These are phyloP conservation scores for Clarias laeviceps DNA, from an alignment of 2,797 vertebrate genomes.

Conservation along the genomic window DNA sequence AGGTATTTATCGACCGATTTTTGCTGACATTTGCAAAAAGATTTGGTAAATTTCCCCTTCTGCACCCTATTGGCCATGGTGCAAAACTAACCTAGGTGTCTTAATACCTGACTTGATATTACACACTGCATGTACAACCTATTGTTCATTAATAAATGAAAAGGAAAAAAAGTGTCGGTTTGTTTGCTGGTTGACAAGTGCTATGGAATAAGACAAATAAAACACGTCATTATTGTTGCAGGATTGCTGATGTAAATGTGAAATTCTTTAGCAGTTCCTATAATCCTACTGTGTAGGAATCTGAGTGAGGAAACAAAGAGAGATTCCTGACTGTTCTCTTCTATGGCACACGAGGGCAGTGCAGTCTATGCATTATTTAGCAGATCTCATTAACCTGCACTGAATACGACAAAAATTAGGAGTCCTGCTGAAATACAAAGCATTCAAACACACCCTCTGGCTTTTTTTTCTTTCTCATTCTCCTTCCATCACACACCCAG, in stretches of 20 bases:
- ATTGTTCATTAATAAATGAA: neutral
- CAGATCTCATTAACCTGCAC: conserved; percentile 69
- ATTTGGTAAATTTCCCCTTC: no score
- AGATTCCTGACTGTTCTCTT: conserved; percentile 29
- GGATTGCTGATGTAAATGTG: neutral
- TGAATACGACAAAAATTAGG: conserved; percentile 65
- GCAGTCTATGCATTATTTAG: conserved; percentile 73
- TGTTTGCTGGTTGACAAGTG: neutral
- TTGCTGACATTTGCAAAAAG: no score
- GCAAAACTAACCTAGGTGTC: no score
- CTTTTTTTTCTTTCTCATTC: neutral
- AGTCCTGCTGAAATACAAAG: conserved; percentile 56
- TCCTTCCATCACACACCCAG: conserved; percentile 10
- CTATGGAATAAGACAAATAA: neutral
- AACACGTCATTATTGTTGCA: neutral
- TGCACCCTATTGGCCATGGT: no score
- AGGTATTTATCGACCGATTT: no score
- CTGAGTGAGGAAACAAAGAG: conserved; percentile 23
- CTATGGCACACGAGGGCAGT: conserved; percentile 37
- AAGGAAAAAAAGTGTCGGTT: neutral
- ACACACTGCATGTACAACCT: neutral
- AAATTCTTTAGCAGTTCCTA: neutral
- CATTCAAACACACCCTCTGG: conserved; percentile 4
- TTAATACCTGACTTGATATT: no score
- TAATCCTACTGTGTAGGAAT: neutral